Evolutionary conservation across 2,888 invertebrate species (phyloP), one percentile per base, ranked within the genome.

Genomic region (Pimpla rufipes): DNA sequence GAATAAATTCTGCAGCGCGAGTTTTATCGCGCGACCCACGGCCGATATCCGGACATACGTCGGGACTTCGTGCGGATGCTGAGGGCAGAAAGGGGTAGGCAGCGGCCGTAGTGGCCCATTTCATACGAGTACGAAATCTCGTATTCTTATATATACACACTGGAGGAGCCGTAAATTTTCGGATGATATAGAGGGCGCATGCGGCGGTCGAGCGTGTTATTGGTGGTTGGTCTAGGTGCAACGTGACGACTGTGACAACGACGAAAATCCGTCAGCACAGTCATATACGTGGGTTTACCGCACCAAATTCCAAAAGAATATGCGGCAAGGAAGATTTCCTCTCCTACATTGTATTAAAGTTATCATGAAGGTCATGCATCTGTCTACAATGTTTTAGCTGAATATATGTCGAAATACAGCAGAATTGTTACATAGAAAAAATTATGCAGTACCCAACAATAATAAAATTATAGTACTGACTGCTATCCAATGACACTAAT

Each of bases 1-100:
- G 57, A 76, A 81, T 81, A 66, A 81, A 81, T 81, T 71, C 71
- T 23, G 68, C n/a, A n/a, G n/a, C 42, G 50, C 50, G 70, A 80
- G 75, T 70, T 76, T 70, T 23, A 81, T 64, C 45, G 70, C 45
- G 35, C 55, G 64, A 70, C 42, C 62, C 55, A 23, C 35, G 66
- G 57, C 66, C 70, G 71, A 76, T 76, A 81, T 71, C 64, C 66
- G 55, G 47, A 66, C 16, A 40, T 66, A 23, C 64, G 64, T 70
- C 35, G 45, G 29, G 73, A 16, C 67, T 74, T 29, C 40, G 50
- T 68, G n/a, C n/a, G 74, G 23, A 42, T 47, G 45, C 5, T 35
- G 64, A 64, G 50, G 37, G 64, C 50, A 64, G 52, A 52, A 50
- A 47, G 66, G 18, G 16, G 40, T 29, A 40, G 11, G 66, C 57